A percentile compares a stretch with the other conserved stretches of the same genome.
These are phyloP conservation scores for Sesia apiformis DNA, from an alignment of 2,888 invertebrate species.

Conservation along the genomic window DNA sequence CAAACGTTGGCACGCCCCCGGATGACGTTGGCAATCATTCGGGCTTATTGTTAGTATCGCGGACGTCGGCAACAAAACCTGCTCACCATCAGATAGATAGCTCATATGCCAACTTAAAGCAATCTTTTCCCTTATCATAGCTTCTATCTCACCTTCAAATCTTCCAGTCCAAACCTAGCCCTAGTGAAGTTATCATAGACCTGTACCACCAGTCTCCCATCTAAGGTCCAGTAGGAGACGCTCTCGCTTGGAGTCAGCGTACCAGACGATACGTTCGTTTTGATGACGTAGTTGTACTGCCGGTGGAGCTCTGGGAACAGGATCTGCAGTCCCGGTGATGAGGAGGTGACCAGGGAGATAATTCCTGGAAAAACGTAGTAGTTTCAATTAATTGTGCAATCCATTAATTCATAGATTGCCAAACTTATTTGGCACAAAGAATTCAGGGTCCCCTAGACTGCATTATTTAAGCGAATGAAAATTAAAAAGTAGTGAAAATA, in stretches of 20 bases:
- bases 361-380: too few relatives aligned
- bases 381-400: too few relatives aligned
- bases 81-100: too few relatives aligned
- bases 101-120: too few relatives aligned
- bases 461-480: too few relatives aligned
- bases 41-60: too few relatives aligned
- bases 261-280: slow-evolving; percentile 44
- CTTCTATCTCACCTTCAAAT: slow-evolving; percentile 34
- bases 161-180: slow-evolving; percentile 35
- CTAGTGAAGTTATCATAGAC: slow-evolving; percentile 44
- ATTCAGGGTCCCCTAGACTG: too few relatives aligned
- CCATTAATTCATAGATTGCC: background rate
- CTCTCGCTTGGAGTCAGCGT: slow-evolving; percentile 33
- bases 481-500: too few relatives aligned
- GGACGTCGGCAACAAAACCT: background rate
- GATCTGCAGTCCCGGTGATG: slow-evolving; percentile 28
- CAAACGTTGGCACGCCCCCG: too few relatives aligned
- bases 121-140: too few relatives aligned
- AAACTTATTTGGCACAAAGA: background rate
- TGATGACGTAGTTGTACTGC: slow-evolving; percentile 41
- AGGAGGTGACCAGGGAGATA: slow-evolving; percentile 11
- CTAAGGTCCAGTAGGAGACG: slow-evolving; percentile 45
- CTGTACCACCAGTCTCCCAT: slow-evolving; percentile 33
- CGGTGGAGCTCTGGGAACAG: slow-evolving; percentile 41
- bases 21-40: too few relatives aligned